Percentiles rank a stretch among this genome's conserved stretches.
Conservation (phyloP, 2,113 vertebrate genomes). For the Tupaia chinensis region DNA sequence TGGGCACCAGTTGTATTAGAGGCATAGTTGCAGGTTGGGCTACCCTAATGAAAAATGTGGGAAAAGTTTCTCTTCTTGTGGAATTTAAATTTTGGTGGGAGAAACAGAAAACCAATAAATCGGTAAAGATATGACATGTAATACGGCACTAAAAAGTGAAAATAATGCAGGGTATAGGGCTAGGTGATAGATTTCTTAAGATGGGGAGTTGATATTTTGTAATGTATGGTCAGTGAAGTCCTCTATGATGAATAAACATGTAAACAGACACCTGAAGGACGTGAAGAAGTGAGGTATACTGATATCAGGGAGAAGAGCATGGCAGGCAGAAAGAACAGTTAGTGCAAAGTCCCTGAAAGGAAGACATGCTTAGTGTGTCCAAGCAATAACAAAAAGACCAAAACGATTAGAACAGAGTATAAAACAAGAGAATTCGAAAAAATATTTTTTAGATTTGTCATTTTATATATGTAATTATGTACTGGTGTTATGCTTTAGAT, state of each 20-base stretch:
- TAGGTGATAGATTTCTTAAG: background rate
- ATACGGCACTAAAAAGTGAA: background rate
- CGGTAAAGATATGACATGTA: background rate
- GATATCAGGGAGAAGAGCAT: background rate
- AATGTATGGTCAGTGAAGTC: background rate
- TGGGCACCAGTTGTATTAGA: background rate
- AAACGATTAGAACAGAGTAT: background rate
- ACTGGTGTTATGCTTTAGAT: too few relatives aligned
- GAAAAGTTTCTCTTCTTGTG: background rate
- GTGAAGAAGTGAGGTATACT: background rate
- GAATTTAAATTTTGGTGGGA: constrained; percentile 15
- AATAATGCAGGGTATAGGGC: background rate
- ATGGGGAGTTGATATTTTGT: background rate
- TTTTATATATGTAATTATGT: background rate
- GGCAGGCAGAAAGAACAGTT: background rate
- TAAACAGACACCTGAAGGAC: background rate
- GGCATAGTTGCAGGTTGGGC: background rate
- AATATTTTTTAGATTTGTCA: background rate
- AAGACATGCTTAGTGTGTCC: background rate
- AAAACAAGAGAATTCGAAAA: background rate
- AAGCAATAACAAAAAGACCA: background rate
- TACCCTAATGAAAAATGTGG: background rate
- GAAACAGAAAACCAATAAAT: background rate
- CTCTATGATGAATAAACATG: background rate
- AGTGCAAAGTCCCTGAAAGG: background rate